These are phyloP conservation scores for Brenthis hecate DNA, from an alignment of 2,888 invertebrate genomes.

Conservation along the genomic window DNA sequence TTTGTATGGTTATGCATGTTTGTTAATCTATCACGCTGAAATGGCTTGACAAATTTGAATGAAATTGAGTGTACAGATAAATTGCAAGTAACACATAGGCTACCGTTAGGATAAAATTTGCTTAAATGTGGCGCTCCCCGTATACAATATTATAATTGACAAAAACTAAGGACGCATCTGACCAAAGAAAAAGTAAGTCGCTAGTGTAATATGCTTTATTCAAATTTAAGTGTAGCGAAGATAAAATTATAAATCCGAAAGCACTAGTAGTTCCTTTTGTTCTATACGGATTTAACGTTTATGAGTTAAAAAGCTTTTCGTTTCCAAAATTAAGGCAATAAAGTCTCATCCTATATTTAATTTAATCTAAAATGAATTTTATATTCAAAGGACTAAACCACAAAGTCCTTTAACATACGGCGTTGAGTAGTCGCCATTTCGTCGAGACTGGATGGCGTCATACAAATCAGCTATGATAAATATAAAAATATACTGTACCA, in stretches of 20 bases:
- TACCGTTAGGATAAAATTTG: too few species aligned
- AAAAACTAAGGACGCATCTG: too few species aligned
- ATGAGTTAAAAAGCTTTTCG: conserved; percentile 11
- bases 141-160: too few species aligned
- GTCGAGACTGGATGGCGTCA: conserved; percentile 38
- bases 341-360: conserved; percentile 9
- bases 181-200: too few species aligned
- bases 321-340: conserved; percentile 28
- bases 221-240: neutral
- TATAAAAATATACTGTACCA: conserved; percentile 21
- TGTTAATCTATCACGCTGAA: too few species aligned
- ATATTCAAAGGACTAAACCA: conserved; percentile 9
- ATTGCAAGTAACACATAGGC: too few species aligned
- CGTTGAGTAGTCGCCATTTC: conserved; percentile 37
- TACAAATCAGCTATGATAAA: conserved; percentile 27
- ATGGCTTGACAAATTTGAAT: too few species aligned
- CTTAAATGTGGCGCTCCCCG: too few species aligned
- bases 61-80: too few species aligned
- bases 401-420: conserved; percentile 27
- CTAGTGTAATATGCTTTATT: neutral
- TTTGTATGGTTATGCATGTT: too few species aligned
- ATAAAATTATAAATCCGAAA: conserved; percentile 1
- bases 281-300: conserved; percentile 3
- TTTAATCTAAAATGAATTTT: conserved; percentile 16
- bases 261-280: conserved; percentile 12